A percentile compares a stretch with the other conserved stretches of the same genome.
Conservation (phyloP, 2,888 invertebrate genomes). For the Catocala nupta region DNA sequence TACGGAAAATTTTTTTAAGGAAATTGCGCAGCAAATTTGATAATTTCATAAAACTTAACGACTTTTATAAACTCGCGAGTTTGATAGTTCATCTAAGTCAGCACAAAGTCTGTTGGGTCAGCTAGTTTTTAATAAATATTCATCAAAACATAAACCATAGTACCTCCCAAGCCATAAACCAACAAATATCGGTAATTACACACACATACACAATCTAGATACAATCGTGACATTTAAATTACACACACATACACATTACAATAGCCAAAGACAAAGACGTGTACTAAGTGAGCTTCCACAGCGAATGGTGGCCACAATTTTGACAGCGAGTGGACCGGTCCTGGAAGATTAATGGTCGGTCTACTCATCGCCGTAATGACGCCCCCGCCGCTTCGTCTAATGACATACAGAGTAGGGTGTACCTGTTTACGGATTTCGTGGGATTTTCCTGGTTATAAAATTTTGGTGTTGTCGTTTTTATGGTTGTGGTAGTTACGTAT, state of each 20-base stretch:
- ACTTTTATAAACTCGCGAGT: too few species aligned
- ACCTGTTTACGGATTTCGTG: slow-evolving; percentile 17
- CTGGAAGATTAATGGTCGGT: slow-evolving; percentile 82
- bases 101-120: too few species aligned
- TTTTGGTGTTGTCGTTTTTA: too few species aligned
- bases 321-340: slow-evolving; percentile 84
- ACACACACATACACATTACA: slow-evolving; percentile 38
- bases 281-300: slow-evolving; percentile 53
- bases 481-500: too few species aligned
- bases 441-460: not conserved
- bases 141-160: too few species aligned
- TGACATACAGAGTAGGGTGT: slow-evolving; percentile 80
- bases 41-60: too few species aligned
- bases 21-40: too few species aligned
- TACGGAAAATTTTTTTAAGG: too few species aligned
- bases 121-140: too few species aligned
- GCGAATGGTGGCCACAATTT: slow-evolving; percentile 81
- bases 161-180: too few species aligned
- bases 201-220: slow-evolving; percentile 3
- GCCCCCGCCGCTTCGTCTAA: slow-evolving; percentile 81
- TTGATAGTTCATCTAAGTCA: too few species aligned
- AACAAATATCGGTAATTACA: not conserved
- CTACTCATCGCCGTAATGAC: slow-evolving; percentile 87
- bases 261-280: slow-evolving; percentile 59
- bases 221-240: slow-evolving; percentile 26